These are phyloP conservation scores for Alviniconcha strummeri DNA, from an alignment of 2,888 invertebrate genomes.

Conservation along the genomic window DNA sequence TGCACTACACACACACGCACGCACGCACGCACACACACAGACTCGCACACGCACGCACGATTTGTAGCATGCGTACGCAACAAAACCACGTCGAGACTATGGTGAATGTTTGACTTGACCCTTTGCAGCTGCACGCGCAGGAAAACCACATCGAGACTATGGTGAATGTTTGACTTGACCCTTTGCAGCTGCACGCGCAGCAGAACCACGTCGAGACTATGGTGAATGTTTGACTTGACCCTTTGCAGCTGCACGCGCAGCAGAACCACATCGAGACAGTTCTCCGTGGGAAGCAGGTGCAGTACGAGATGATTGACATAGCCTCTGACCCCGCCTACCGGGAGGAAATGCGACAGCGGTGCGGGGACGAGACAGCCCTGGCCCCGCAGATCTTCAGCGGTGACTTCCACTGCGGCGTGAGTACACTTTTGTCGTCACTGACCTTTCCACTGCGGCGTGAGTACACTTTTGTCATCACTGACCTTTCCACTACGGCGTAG, in stretches of 20 bases:
- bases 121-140: not conserved
- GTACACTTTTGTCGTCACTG: not conserved
- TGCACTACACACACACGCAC: no score
- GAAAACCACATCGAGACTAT: no score
- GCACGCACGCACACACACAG: no score
- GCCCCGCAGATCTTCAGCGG: conserved; percentile 52
- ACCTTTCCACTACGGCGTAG: not conserved
- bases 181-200: not conserved
- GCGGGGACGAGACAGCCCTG: conserved; percentile 42
- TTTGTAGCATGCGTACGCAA: not conserved
- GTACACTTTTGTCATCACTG: not conserved
- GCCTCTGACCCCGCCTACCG: conserved; percentile 38
- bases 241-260: conserved; percentile 39
- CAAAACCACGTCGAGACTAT: no score
- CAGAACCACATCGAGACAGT: conserved; percentile 48
- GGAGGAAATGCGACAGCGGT: conserved; percentile 46
- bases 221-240: no score
- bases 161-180: no score
- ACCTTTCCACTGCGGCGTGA: not conserved
- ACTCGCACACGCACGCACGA: no score
- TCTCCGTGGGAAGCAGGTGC: conserved; percentile 42
- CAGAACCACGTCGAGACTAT: not conserved
- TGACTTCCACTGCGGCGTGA: conserved; percentile 48
- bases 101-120: no score
- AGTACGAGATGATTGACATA: conserved; percentile 44